Conservation (phyloP, 1,140 invertebrate genomes). For the Cydia pomonella region DNA sequence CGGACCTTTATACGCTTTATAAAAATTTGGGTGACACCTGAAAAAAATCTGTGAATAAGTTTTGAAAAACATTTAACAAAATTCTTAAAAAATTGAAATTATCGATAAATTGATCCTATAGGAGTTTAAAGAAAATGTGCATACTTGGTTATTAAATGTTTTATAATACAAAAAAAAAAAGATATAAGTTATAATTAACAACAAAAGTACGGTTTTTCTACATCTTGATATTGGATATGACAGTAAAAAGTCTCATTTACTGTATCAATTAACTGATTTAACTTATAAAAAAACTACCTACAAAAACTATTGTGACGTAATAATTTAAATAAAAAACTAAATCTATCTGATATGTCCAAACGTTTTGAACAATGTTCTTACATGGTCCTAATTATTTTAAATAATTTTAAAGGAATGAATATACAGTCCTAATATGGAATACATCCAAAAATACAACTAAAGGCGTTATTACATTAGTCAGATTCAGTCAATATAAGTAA, state of each 20-base stretch:
- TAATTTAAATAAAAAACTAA: neutral
- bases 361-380: neutral
- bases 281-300: neutral
- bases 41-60: too few species aligned
- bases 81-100: too few species aligned
- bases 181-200: too few species aligned
- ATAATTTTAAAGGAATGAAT: neutral
- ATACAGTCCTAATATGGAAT: constrained; percentile 1
- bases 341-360: neutral
- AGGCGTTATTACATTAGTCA: neutral
- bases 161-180: too few species aligned
- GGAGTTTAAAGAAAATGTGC: too few species aligned
- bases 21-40: too few species aligned
- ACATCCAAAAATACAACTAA: neutral
- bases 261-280: neutral
- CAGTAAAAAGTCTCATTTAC: neutral
- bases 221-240: too few species aligned
- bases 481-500: neutral
- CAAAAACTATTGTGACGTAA: neutral
- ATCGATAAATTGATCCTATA: too few species aligned
- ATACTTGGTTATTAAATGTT: too few species aligned
- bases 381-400: neutral
- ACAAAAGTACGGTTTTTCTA: too few species aligned
- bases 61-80: too few species aligned
- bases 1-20: too few species aligned